Percentiles rank a stretch among this genome's conserved stretches.
These are phyloP conservation scores for Saccostrea glomerata DNA, from an alignment of 1,140 invertebrate species.

Conservation along the genomic window DNA sequence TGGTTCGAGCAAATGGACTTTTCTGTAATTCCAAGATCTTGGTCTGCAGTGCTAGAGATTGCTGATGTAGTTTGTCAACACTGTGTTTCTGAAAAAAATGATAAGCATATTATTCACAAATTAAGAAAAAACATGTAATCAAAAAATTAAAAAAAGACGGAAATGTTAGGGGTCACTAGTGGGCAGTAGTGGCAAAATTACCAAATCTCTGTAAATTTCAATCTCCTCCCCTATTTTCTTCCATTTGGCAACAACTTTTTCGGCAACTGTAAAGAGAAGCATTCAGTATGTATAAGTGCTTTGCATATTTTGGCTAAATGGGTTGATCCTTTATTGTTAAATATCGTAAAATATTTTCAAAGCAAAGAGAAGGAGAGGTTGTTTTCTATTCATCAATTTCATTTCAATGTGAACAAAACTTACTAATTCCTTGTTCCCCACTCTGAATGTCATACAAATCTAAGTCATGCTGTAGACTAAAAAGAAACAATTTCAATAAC, in stretches of 20 bases:
- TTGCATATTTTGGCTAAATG: neutral
- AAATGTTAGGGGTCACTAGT: no score
- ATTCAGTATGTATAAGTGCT: neutral
- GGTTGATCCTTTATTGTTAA: neutral
- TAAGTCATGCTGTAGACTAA: slow-evolving; percentile 75
- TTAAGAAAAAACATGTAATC: no score
- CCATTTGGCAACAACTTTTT: slow-evolving; percentile 27
- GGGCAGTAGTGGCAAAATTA: neutral
- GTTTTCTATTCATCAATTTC: neutral
- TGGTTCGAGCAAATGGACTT: slow-evolving; percentile 71
- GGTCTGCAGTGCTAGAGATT: slow-evolving; percentile 66
- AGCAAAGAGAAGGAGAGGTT: neutral
- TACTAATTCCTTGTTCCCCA: slow-evolving; percentile 59
- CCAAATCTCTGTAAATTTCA: neutral
- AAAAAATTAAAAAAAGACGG: no score
- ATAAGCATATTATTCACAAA: neutral
- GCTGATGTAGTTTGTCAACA: slow-evolving; percentile 62
- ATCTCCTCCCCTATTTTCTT: slow-evolving; percentile 1
- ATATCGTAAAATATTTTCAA: neutral
- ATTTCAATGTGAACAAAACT: neutral
- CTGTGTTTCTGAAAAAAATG: slow-evolving; percentile 62
- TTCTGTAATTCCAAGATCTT: slow-evolving; percentile 74
- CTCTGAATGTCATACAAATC: slow-evolving; percentile 73
- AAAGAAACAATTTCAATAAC: slow-evolving; percentile 52
- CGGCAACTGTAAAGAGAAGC: neutral